Percentiles rank a stretch among this genome's conserved stretches.
Conservation (phyloP, 2,113 vertebrate species). For the Cyprinodon brontotheroides region DNA sequence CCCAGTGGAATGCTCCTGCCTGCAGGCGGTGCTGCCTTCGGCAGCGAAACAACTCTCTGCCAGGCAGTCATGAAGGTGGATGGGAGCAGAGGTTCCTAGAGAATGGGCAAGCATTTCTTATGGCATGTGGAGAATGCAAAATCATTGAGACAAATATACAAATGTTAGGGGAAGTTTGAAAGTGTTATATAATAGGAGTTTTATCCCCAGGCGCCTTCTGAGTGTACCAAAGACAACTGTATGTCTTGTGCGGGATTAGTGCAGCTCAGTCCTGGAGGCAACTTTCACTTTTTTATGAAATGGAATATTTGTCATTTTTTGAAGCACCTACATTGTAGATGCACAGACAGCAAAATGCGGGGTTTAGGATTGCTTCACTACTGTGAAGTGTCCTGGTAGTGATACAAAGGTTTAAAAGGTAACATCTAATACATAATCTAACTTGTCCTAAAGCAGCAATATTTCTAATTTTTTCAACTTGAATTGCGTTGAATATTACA, state of each 20-base stretch:
- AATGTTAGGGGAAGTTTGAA: slow-evolving; percentile 19
- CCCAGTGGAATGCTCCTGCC: slow-evolving; percentile 31
- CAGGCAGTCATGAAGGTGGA: slow-evolving; percentile 5
- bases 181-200: slow-evolving; percentile 18
- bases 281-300: not conserved
- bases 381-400: too few species aligned
- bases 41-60: slow-evolving; percentile 24
- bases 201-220: slow-evolving; percentile 11
- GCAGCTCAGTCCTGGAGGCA: slow-evolving; percentile 15
- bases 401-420: not conserved
- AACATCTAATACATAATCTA: not conserved
- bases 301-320: not conserved
- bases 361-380: too few species aligned
- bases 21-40: slow-evolving; percentile 5
- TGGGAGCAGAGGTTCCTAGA: not conserved
- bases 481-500: not conserved
- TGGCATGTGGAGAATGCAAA: slow-evolving; percentile 5
- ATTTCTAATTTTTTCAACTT: not conserved
- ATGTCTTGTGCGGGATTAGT: slow-evolving; percentile 20
- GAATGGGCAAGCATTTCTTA: not conserved
- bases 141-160: not conserved
- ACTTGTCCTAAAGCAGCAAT: not conserved
- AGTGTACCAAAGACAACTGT: slow-evolving; percentile 16
- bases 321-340: not conserved
- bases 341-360: too few species aligned